Percentiles rank a stretch among this genome's conserved stretches.
These are phyloP conservation scores for Volucella inflata DNA, from an alignment of 2,888 invertebrate genomes.

Conservation along the genomic window DNA sequence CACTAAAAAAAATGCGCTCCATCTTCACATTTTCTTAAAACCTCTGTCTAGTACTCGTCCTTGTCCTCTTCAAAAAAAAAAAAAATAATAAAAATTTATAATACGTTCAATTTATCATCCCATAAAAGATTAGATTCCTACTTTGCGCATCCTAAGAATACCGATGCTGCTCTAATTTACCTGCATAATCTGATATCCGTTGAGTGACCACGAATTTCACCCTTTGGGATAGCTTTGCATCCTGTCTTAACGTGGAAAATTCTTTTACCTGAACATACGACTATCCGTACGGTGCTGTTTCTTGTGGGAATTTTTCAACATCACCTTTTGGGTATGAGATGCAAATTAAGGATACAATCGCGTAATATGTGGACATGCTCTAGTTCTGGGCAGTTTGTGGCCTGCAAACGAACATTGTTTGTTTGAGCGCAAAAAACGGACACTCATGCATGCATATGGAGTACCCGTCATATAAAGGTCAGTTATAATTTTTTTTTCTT, in stretches of 20 bases:
- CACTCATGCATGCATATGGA: constrained; percentile 29
- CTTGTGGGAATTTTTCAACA: constrained; percentile 67
- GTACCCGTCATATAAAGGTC: constrained; percentile 46
- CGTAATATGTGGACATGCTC: constrained; percentile 63
- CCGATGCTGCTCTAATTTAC: constrained; percentile 68
- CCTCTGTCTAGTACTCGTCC: background rate
- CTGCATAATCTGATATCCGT: constrained; percentile 26
- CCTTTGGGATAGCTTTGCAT: constrained; percentile 20
- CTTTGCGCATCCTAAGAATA: background rate
- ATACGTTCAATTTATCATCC: background rate
- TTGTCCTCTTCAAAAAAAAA: background rate
- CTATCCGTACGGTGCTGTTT: background rate
- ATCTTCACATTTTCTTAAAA: background rate
- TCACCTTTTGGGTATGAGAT: constrained; percentile 54
- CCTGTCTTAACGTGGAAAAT: constrained; percentile 15
- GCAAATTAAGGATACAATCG: constrained; percentile 71
- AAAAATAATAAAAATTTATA: background rate
- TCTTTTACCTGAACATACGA: constrained; percentile 32
- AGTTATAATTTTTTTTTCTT: constrained; percentile 12
- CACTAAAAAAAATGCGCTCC: no score
- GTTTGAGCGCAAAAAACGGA: constrained; percentile 23
- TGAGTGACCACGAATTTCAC: constrained; percentile 44
- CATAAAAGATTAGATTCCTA: background rate
- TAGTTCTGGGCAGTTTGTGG: constrained; percentile 72
- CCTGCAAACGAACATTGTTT: constrained; percentile 35